These are phyloP conservation scores for Enteromius viviparus DNA, from an alignment of 2,797 vertebrate genomes.

Conservation along the genomic window DNA sequence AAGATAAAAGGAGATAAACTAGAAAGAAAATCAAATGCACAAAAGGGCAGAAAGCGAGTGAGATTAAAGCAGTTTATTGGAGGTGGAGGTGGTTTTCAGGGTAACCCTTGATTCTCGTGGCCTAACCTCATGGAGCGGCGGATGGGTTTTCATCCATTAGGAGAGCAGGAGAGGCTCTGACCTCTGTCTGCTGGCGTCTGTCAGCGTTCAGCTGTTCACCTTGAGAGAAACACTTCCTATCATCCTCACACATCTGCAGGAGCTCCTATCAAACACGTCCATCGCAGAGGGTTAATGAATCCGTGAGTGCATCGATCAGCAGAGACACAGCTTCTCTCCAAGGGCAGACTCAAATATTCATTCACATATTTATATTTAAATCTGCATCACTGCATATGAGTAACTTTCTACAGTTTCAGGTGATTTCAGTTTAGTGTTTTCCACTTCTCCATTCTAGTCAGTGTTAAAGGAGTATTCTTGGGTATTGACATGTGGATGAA, in stretches of 20 bases:
- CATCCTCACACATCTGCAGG: background rate
- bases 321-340: constrained; percentile 31
- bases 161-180: constrained; percentile 20
- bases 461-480: too few species aligned
- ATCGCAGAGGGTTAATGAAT: constrained; percentile 59
- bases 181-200: background rate
- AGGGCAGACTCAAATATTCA: constrained; percentile 28
- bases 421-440: background rate
- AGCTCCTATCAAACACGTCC: constrained; percentile 49
- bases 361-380: background rate
- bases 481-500: too few species aligned
- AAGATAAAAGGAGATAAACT: background rate
- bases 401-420: too few species aligned
- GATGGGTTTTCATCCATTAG: constrained; percentile 50
- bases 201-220: background rate
- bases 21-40: background rate
- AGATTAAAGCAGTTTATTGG: constrained; percentile 28
- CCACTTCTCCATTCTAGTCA: background rate
- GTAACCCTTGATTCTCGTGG: constrained; percentile 58
- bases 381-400: too few species aligned
- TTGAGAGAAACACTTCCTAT: background rate
- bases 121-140: constrained; percentile 50
- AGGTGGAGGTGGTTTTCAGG: constrained; percentile 29
- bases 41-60: constrained; percentile 1
- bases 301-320: constrained; percentile 37